Conservation (phyloP, 2,797 vertebrate genomes). For the Falco columbarius region DNA sequence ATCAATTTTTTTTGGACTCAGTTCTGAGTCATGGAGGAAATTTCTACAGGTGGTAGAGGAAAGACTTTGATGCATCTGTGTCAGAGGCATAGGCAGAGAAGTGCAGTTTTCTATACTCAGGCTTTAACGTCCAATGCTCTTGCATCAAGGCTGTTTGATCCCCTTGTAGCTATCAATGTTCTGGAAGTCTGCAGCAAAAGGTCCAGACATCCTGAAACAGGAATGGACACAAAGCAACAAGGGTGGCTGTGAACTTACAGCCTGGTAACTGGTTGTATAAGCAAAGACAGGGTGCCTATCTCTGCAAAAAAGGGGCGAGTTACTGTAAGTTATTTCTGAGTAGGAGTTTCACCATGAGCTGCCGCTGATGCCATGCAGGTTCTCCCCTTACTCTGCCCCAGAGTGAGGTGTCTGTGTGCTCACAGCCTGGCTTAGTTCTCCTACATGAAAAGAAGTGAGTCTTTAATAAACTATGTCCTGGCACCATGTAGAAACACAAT, state of each 20-base stretch:
- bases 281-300: not conserved
- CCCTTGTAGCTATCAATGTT: not conserved
- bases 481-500: slow-evolving; percentile 5
- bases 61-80: not conserved
- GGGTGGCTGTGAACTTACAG: not conserved
- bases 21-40: not conserved
- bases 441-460: slow-evolving; percentile 10
- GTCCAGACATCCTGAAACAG: not conserved
- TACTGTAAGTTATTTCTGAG: not conserved
- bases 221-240: not conserved
- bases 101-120: not conserved
- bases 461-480: slow-evolving; percentile 30
- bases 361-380: not conserved
- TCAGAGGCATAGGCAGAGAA: not conserved
- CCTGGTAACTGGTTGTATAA: not conserved
- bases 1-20: not conserved
- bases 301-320: not conserved
- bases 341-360: not conserved
- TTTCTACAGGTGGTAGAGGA: not conserved
- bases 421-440: not conserved
- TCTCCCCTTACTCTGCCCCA: not conserved
- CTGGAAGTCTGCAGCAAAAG: not conserved
- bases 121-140: not conserved
- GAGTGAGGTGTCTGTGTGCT: not conserved
- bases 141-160: not conserved